phyloP scores from a whole-genome alignment of 2,797 vertebrate genomes.

The Pseudochirops cupreus region DNA sequence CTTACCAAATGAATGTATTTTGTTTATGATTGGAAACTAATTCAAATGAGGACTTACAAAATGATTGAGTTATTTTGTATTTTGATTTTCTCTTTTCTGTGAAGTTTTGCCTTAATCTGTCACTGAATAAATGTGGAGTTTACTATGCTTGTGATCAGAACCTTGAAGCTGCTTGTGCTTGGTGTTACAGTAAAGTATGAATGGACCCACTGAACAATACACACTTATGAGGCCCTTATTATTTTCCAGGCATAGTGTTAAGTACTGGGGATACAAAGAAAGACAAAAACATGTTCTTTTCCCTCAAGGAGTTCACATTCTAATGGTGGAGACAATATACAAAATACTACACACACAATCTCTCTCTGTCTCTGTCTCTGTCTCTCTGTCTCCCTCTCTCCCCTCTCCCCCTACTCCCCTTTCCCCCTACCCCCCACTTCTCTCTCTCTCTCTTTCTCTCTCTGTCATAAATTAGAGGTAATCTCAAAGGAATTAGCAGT shows the following conservation, averaged over 20 bases:
- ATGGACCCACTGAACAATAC: not conserved
- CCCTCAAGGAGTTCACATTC: not conserved
- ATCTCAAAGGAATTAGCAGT: not conserved
- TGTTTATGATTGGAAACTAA: no score
- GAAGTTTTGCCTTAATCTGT: no score
- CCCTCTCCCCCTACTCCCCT: no score
- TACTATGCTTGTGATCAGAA: no score
- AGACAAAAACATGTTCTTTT: not conserved
- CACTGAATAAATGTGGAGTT: no score
- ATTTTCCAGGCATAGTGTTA: not conserved
- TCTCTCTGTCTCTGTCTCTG: not conserved
- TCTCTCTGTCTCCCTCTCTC: not conserved
- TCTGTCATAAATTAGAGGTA: not conserved
- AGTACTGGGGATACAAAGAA: not conserved
- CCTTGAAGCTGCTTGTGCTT: no score
- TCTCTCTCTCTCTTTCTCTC: not conserved
- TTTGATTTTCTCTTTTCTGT: no score
- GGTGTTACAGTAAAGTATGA: not conserved
- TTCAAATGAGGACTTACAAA: no score
- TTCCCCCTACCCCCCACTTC: fast-evolving
- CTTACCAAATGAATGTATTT: no score
- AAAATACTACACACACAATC: not conserved
- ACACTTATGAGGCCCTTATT: not conserved
- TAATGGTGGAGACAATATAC: not conserved
- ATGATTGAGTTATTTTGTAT: no score